Evolutionary conservation across 1,140 invertebrate genomes (phyloP).

Genomic region (Campoletis sonorensis): DNA sequence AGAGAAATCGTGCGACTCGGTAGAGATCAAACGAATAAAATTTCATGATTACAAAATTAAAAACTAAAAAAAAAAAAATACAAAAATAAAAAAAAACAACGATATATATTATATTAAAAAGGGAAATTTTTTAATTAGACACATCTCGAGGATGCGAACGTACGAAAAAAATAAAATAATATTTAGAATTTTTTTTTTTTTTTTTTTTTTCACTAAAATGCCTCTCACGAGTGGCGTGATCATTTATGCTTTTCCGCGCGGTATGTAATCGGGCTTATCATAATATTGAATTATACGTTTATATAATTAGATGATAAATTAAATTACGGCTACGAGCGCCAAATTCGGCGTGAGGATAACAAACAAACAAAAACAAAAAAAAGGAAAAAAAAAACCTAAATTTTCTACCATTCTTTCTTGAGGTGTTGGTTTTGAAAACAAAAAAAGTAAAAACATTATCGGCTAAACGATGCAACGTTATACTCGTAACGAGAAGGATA

Average conservation of each 20-base stretch:
- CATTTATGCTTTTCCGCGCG: constrained; percentile 10
- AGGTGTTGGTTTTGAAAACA: constrained; percentile 22
- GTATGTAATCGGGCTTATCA: constrained; percentile 4
- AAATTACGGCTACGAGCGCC: constrained; percentile 7
- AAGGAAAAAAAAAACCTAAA: constrained; percentile 18
- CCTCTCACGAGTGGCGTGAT: constrained; percentile 5
- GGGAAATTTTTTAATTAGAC: too few relatives aligned
- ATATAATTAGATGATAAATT: constrained; percentile 27
- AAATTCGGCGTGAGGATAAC: constrained; percentile 1
- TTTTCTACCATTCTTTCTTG: constrained; percentile 24
- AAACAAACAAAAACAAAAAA: constrained; percentile 1
- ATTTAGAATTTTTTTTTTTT: not conserved
- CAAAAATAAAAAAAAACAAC: not conserved
- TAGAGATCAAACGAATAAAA: constrained; percentile 9
- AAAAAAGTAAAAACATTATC: not conserved
- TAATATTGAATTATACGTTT: constrained; percentile 14
- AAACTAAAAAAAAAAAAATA: not conserved
- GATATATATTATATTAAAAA: not conserved
- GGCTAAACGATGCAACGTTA: constrained; percentile 1
- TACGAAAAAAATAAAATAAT: not conserved
- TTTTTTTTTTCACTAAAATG: constrained; percentile 10
- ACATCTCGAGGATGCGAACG: not conserved
- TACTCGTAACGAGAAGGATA: constrained; percentile 12
- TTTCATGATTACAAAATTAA: not conserved
- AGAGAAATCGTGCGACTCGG: constrained; percentile 2